These are phyloP conservation scores for Pogonocherus hispidulus DNA, from an alignment of 2,888 invertebrate genomes.

Conservation along the genomic window DNA sequence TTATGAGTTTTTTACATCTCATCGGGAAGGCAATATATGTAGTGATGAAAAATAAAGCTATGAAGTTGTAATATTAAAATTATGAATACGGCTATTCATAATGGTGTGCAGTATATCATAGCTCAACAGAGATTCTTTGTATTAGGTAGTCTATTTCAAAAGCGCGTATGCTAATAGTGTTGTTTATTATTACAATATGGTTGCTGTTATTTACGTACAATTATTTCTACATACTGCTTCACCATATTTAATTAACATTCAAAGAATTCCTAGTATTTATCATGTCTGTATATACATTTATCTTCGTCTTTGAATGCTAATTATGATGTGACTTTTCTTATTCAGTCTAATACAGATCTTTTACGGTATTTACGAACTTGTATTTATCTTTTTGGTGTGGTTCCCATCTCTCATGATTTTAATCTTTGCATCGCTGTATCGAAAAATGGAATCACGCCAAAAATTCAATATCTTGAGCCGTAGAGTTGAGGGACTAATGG, in stretches of 20 bases:
- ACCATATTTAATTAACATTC: not conserved
- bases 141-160: not conserved
- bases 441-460: no score
- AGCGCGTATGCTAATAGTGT: not conserved
- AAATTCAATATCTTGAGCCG: no score
- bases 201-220: slow-evolving; percentile 5
- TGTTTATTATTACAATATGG: slow-evolving; percentile 5
- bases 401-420: no score
- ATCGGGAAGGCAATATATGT: not conserved
- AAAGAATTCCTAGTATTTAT: no score
- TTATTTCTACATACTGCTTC: not conserved
- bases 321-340: no score
- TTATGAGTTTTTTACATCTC: not conserved
- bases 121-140: not conserved
- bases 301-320: no score
- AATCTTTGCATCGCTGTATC: no score
- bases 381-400: no score
- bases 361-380: no score
- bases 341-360: no score
- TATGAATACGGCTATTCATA: not conserved
- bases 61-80: slow-evolving; percentile 3
- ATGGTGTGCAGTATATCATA: not conserved
- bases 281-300: no score
- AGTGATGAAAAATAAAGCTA: not conserved
- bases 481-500: no score